Evolutionary conservation across 1,140 invertebrate genomes (phyloP).

Genomic region (Monomorium pharaonis): DNA sequence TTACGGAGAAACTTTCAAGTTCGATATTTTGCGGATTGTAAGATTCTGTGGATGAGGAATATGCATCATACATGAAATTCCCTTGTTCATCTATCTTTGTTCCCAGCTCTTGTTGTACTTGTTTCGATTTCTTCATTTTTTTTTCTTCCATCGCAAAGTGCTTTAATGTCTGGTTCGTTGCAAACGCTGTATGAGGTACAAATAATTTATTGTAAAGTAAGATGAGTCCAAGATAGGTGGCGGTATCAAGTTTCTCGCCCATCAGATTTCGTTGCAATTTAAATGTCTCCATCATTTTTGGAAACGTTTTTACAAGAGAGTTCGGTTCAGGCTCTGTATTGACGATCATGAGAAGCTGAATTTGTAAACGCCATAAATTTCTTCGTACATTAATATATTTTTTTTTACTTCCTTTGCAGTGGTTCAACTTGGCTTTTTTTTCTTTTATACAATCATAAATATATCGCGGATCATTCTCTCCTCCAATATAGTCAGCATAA

Average conservation of each 20-base stretch:
- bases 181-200: slow-evolving; percentile 49
- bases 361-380: not conserved
- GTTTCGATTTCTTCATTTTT: not conserved
- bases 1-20: not conserved
- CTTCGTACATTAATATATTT: not conserved
- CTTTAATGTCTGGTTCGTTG: fast-evolving
- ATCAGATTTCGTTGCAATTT: not conserved
- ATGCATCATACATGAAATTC: not conserved
- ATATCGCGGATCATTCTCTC: slow-evolving; percentile 10
- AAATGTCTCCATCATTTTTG: not conserved
- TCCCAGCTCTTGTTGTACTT: no score
- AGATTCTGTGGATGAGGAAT: not conserved
- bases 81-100: not conserved
- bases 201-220: slow-evolving; percentile 67
- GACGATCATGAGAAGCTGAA: slow-evolving; percentile 30
- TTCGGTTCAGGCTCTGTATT: not conserved
- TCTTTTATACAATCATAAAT: slow-evolving; percentile 36
- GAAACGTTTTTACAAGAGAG: not conserved
- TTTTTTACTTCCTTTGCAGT: not conserved
- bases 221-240: slow-evolving; percentile 43
- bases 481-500: not conserved
- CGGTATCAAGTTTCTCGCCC: not conserved
- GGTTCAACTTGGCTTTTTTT: not conserved
- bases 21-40: not conserved
- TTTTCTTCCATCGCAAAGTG: not conserved